These are phyloP conservation scores for Pelusios castaneus DNA, from an alignment of 2,113 vertebrate species.

Conservation along the genomic window DNA sequence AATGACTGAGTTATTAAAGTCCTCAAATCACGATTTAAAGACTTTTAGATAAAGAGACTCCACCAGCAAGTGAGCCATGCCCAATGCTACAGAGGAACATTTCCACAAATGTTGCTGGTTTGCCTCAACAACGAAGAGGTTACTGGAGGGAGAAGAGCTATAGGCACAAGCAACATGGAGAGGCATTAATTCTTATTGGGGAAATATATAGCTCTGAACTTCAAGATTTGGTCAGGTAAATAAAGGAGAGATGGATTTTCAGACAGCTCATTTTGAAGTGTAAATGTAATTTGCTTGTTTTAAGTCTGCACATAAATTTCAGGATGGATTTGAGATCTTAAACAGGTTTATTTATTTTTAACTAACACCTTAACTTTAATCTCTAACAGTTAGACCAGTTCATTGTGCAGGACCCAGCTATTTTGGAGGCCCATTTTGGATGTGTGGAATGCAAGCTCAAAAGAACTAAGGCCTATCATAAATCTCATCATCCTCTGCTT, in stretches of 20 bases:
- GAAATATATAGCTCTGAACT: background rate
- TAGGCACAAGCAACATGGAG: background rate
- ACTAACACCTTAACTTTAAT: background rate
- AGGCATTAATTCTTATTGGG: background rate
- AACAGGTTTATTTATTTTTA: background rate
- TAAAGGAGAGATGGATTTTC: background rate
- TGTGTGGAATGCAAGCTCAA: background rate
- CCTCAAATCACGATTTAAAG: no score
- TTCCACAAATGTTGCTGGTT: background rate
- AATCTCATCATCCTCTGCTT: background rate
- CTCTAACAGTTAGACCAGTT: background rate
- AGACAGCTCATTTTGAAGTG: slow-evolving; percentile 29
- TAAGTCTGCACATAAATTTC: slow-evolving; percentile 16
- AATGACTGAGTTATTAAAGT: no score
- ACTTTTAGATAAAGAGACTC: no score
- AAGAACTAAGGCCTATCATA: background rate
- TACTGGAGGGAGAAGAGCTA: background rate
- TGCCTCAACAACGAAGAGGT: background rate
- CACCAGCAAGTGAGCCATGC: no score
- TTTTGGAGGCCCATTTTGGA: background rate
- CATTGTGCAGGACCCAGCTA: slow-evolving; percentile 13
- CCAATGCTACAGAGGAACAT: no score
- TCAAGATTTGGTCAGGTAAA: background rate
- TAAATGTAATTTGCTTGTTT: slow-evolving; percentile 37
- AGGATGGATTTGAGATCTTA: slow-evolving; percentile 11